phyloP scores from a whole-genome alignment of 1,140 invertebrate species.

The Neuroterus valhalla region DNA sequence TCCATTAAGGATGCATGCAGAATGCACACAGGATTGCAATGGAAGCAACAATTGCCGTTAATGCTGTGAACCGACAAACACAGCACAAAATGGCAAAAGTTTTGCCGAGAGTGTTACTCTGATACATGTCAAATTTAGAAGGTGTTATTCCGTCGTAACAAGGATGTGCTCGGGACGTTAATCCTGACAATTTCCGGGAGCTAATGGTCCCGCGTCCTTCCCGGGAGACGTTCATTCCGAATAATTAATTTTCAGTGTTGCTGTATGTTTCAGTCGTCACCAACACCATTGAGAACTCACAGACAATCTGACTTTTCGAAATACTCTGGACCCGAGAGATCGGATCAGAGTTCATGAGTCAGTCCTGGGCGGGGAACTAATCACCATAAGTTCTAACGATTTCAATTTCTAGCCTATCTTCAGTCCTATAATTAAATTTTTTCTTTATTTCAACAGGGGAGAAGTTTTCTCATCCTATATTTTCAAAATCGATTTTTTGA shows the following conservation, averaged over 20 bases:
- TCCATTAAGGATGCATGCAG: too few species aligned
- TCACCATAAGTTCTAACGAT: neutral
- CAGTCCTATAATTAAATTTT: too few species aligned
- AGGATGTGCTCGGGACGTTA: slow-evolving; percentile 58
- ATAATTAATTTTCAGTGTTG: slow-evolving; percentile 69
- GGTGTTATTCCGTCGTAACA: slow-evolving; percentile 36
- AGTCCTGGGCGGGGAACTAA: neutral
- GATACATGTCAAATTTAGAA: neutral
- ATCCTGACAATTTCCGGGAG: slow-evolving; percentile 72
- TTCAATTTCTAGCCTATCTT: neutral
- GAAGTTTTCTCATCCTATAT: too few species aligned
- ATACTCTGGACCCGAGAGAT: neutral
- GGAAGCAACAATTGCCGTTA: slow-evolving; percentile 8
- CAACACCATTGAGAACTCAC: neutral
- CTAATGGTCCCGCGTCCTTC: slow-evolving; percentile 68
- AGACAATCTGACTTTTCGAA: neutral
- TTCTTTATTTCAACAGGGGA: too few species aligned
- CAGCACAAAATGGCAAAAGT: slow-evolving; percentile 1
- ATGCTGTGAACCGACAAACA: neutral
- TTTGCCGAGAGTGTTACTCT: slow-evolving; percentile 1
- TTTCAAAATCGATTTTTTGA: too few species aligned
- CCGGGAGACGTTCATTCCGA: slow-evolving; percentile 65
- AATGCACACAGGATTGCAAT: slow-evolving; percentile 1
- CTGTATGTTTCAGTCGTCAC: slow-evolving; percentile 35
- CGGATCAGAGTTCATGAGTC: neutral